These are phyloP conservation scores for Meiosimyza platycephala DNA, from an alignment of 2,888 invertebrate genomes.

Conservation along the genomic window DNA sequence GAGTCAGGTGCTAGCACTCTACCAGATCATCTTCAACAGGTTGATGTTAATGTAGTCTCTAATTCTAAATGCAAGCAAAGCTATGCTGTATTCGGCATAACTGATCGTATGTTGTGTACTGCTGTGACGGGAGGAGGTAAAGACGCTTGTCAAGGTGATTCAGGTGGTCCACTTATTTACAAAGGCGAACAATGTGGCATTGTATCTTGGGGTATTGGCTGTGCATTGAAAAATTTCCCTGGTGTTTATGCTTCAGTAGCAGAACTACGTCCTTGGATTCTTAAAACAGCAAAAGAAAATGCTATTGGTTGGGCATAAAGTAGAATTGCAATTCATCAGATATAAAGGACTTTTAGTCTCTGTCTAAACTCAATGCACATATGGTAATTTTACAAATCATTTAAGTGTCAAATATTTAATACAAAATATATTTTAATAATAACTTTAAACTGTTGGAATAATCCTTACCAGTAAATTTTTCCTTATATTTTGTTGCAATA, in stretches of 20 bases:
- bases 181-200: slow-evolving; percentile 54
- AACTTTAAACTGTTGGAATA: too few relatives aligned
- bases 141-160: slow-evolving; percentile 63
- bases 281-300: slow-evolving; percentile 13
- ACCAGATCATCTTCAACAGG: slow-evolving; percentile 51
- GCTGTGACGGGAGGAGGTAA: slow-evolving; percentile 53
- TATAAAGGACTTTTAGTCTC: too few relatives aligned
- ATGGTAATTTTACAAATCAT: too few relatives aligned
- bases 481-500: too few relatives aligned
- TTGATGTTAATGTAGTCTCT: slow-evolving; percentile 52
- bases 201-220: slow-evolving; percentile 61
- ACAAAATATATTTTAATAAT: too few relatives aligned
- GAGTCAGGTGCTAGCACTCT: slow-evolving; percentile 39
- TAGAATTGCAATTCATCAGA: too few relatives aligned
- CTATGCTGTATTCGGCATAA: slow-evolving; percentile 50
- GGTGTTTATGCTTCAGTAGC: slow-evolving; percentile 54
- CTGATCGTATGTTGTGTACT: slow-evolving; percentile 59
- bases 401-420: too few relatives aligned
- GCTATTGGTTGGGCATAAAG: neutral
- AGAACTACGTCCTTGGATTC: slow-evolving; percentile 50
- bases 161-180: slow-evolving; percentile 58
- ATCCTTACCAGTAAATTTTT: too few relatives aligned
- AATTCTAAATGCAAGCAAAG: slow-evolving; percentile 48
- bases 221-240: slow-evolving; percentile 45
- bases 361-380: too few relatives aligned